Conservation (phyloP, 2,888 invertebrate species). For the Napeogenes inachia region DNA sequence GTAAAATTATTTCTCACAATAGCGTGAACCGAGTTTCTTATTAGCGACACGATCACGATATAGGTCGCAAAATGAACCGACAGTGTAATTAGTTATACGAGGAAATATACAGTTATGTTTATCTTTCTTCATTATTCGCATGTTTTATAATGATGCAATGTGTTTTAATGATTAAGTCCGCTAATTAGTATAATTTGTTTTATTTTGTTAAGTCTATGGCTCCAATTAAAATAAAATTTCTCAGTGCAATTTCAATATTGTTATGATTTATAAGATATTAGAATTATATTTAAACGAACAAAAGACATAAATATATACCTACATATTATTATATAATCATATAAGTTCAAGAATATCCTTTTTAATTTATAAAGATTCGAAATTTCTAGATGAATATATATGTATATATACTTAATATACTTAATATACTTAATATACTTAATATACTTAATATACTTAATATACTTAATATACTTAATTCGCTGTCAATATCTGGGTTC, state of each 20-base stretch:
- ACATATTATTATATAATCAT: too few species aligned
- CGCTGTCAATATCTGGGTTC: constrained; percentile 19
- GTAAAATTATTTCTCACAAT: constrained; percentile 31
- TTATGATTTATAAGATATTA: constrained; percentile 8
- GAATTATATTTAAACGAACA: too few species aligned
- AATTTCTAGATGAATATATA: not conserved
- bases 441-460: too few species aligned
- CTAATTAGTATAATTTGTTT: not conserved
- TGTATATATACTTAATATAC: not conserved
- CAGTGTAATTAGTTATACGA: constrained; percentile 27
- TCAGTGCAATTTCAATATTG: constrained; percentile 20
- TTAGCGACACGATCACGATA: constrained; percentile 35
- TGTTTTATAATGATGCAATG: constrained; percentile 21
- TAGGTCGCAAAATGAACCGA: constrained; percentile 31
- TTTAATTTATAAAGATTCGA: constrained; percentile 1
- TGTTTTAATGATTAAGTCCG: not conserved
- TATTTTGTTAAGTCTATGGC: too few species aligned
- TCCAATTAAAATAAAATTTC: not conserved
- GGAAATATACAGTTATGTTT: constrained; percentile 17
- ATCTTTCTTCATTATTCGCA: constrained; percentile 23
- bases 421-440: constrained; percentile 14
- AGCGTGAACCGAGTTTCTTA: constrained; percentile 33
- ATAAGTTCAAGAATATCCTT: not conserved
- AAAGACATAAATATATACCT: too few species aligned
- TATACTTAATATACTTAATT: constrained; percentile 8